Evolutionary conservation across 2,797 vertebrate species (phyloP), one percentile per base, ranked within the genome.

Genomic region (Phoebastria nigripes): DNA sequence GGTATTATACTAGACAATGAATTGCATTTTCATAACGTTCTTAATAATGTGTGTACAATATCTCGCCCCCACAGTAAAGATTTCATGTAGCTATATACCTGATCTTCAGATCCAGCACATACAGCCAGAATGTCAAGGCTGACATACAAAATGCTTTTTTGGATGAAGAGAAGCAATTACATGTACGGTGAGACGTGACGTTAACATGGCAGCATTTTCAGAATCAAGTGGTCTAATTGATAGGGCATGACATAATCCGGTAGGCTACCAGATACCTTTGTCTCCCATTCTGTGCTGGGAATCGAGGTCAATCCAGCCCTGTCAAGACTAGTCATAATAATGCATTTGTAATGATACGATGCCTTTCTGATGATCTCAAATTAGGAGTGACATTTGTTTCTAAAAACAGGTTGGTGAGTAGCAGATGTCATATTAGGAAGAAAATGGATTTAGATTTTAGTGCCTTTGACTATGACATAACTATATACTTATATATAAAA

Each of bases 401-500:
- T 52, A 55, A 70, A 87, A 95, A 24, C 55, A 90, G 39, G 72
- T 76, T 90, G 96, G 93, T 95, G 78, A 95, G 92, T 95, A 97
- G 96, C 89, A 86, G 91, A 76, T 95, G 91, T 94, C 94, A 33
- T 93, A 93, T 94, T 96, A 96, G 90, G 90, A 97, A 97, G 94
- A 94, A 93, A 95, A 88, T 71, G 74, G 90, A 95, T 95, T 93
- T 96, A 97, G 96, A 97, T 96, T 94, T 98, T 98, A 97, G 98
- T 98, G 98, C 98, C 98, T 98, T 98, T 97, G 91, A 96, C 86
- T 97, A 95, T 95, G 96, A 93, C 96, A 73, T 94, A 96, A 90
- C 62, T 95, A 82, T 91, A 91, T 77, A 79, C 81, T 93, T 96
- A 79, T 79, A 90, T 93, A 96, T 95, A 92, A 95, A 97, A 96